Conservation (phyloP, 2,113 vertebrate species). For the Takifugu bimaculatus region DNA sequence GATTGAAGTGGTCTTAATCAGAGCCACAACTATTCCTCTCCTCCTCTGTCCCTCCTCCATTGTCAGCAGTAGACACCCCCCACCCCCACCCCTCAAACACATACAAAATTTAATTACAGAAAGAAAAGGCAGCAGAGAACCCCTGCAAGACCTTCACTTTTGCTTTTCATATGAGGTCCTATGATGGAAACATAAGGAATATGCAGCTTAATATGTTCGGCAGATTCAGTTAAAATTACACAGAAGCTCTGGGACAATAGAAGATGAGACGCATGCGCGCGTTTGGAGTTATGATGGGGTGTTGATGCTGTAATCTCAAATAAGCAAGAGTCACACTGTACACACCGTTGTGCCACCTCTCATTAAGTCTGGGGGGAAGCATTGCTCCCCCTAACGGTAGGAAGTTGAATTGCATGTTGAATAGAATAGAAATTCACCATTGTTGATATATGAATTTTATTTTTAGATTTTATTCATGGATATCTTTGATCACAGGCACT, state of each 20-base stretch:
- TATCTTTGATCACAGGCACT: neutral
- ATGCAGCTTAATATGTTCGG: neutral
- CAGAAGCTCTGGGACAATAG: neutral
- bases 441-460: too few species aligned
- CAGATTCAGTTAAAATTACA: neutral
- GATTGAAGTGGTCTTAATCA: conserved; percentile 70
- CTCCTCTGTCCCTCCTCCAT: conserved; percentile 27
- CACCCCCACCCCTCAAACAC: neutral
- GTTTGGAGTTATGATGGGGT: neutral
- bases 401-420: conserved; percentile 33
- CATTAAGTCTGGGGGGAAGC: conserved; percentile 38
- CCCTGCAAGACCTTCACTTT: conserved; percentile 7
- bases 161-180: conserved; percentile 19
- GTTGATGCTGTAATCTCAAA: conserved; percentile 1
- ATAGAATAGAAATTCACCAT: neutral
- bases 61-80: conserved; percentile 1
- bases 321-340: conserved; percentile 4
- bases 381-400: conserved; percentile 67
- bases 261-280: neutral
- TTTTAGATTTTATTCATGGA: neutral
- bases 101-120: neutral
- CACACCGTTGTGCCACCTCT: conserved; percentile 12
- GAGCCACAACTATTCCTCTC: conserved; percentile 39
- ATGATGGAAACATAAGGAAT: neutral
- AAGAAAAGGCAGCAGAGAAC: conserved; percentile 2